Base-by-base conservation (phyloP, 2,797 vertebrate genomes). In the Epinephelus malabaricus region DNA sequence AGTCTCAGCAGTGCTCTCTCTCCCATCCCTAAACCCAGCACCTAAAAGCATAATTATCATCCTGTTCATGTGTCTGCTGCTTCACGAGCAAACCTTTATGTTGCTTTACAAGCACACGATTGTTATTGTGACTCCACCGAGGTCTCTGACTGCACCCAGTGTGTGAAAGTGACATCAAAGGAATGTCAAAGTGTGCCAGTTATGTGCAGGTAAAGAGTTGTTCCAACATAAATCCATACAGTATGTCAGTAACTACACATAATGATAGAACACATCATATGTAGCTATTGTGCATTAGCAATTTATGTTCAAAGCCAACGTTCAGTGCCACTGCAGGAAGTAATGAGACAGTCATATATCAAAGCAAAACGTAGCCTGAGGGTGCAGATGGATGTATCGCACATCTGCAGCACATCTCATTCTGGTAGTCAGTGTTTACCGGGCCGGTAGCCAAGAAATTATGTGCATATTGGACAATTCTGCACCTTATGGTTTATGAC, bases 1-100 rank as follows among this genome's bases (percentile, higher is more conserved):
- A 90, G 79, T 63, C 83, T 83, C 63, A 66, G 63, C 53, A 65
- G 56, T 73, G 56, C 64, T 55, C 63, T 71, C 14, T 47, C 71
- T 72, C 66, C 54, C 55, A n/a, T 71, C 30, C 19, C 19, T 21
- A 58, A 70, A 77, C 67, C 55, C 25, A 68, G 49, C 63, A 69
- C 53, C 46, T 51, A 49, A 49, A 53, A 69, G 46, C 23, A 3
- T n/a, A 18, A 68, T 65, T 66, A 40, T 49, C 17, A 40, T 15
- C 38, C 50, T 46, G 62, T 68, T 18, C 19, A 18, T 10, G 18
- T 43, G 45, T 55, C 49, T 65, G 59, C 60, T 61, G 60, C 55
- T 69, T 43, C 4, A 46, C 18, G 53, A 49, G 50, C 25, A 73
- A 49, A 55, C 21, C 21, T 34, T 69, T 46, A 15, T 38, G 51